Conservation (phyloP, 2,888 invertebrate species). For the Harmothoe impar region DNA sequence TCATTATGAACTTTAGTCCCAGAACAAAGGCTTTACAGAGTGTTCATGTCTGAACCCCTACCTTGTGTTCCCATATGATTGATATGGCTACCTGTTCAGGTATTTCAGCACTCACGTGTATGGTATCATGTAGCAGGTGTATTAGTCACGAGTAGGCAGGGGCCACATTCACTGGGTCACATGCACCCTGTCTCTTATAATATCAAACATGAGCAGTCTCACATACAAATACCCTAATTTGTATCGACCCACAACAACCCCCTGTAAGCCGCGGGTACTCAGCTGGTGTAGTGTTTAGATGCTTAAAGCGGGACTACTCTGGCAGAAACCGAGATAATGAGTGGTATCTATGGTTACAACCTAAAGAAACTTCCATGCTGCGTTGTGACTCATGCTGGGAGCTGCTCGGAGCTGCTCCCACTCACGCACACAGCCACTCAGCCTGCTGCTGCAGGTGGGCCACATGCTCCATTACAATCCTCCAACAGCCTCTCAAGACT, state of each 20-base stretch:
- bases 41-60: no score
- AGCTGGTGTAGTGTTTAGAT: background rate
- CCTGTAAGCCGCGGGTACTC: background rate
- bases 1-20: no score
- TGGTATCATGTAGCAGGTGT: no score
- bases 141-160: no score
- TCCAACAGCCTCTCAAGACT: background rate
- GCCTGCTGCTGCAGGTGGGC: conserved; percentile 33
- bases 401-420: background rate
- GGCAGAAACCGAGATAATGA: conserved; percentile 21
- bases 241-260: conserved; percentile 2
- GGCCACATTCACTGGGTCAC: no score
- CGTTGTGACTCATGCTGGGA: background rate
- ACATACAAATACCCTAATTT: conserved; percentile 18
- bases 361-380: conserved; percentile 42
- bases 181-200: no score
- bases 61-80: no score
- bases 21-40: no score
- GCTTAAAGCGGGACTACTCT: background rate
- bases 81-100: no score
- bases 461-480: conserved; percentile 45
- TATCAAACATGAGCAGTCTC: no score
- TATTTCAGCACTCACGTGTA: no score
- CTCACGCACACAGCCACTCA: conserved; percentile 32
- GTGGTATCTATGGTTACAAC: conserved; percentile 48